Evolutionary conservation across 2,797 vertebrate species (phyloP), one percentile per base, ranked within the genome.

Genomic region (Brachyrhaphis roseni): DNA sequence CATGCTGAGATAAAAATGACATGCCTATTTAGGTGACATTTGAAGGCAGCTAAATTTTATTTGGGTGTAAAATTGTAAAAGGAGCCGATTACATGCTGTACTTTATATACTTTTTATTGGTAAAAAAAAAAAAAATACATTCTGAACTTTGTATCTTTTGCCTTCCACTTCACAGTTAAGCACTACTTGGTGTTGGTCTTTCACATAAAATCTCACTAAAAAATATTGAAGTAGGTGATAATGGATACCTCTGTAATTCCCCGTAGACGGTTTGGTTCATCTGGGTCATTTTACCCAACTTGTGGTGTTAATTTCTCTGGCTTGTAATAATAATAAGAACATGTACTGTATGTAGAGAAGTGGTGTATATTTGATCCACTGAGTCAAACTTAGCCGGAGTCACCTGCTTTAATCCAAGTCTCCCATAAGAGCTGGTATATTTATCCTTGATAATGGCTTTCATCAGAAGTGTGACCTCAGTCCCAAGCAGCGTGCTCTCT

Each of bases 401-500:
- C 91, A 86, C 83, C 88, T 86, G 87, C 79, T 90, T 82, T 93
- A 91, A 93, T 91, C 90, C 86, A 81, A 72, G 82, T 79, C 57
- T 81, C 84, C 83, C 90, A 86, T 84, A 78, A 82, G 68, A 77
- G 85, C 78, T 82, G 81, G 79, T 92, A 88, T 93, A 90, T 93
- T 87, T 94, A 93, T 94, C 90, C 87, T 86, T 90, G 89, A 82
- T 94, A 92, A 94, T 92, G 88, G 92, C 94, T 92, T 92, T 90
- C 80, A 92, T 93, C 86, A 89, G 85, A 92, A 83, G 84, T 84
- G 70, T 59, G 79, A 68, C 78, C 84, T 87, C 75, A 55, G 68
- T 70, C 53, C 41, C 75, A 80, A 84, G 79, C 83, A 59, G 78
- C 76, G 57, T 31, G 10, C 28, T 59, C 55, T 5, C 26, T 59